Percentiles rank a stretch among this genome's conserved stretches.
Evolutionary conservation across 2,113 vertebrate species (phyloP).

Genomic region (Odontophorus gujanensis): DNA sequence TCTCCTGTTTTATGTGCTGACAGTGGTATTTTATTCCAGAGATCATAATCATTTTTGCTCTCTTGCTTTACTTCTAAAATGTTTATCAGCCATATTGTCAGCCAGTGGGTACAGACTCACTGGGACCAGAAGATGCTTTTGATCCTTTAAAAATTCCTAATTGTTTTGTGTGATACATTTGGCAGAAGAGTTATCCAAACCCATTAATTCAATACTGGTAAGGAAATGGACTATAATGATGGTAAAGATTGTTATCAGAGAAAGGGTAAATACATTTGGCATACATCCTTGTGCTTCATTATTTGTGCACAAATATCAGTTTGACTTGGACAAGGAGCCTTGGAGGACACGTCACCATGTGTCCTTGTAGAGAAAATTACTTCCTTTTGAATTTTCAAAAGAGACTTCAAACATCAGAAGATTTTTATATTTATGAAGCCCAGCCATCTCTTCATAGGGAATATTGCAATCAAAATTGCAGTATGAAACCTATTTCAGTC

Average conservation of each 20-base stretch:
- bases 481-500: background rate
- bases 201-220: constrained; percentile 71
- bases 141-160: constrained; percentile 69
- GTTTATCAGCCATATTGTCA: constrained; percentile 28
- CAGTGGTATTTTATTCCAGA: background rate
- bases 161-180: constrained; percentile 69
- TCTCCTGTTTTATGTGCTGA: background rate
- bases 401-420: background rate
- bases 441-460: background rate
- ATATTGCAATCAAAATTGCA: background rate
- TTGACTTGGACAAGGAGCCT: constrained; percentile 23
- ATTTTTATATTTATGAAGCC: constrained; percentile 6
- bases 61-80: constrained; percentile 27
- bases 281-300: constrained; percentile 56
- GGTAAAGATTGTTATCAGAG: constrained; percentile 61
- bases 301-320: constrained; percentile 29
- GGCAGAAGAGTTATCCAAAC: constrained; percentile 70
- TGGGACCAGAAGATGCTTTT: constrained; percentile 49
- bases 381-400: constrained; percentile 22
- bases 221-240: constrained; percentile 73
- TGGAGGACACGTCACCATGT: background rate
- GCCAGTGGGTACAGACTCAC: constrained; percentile 13
- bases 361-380: background rate
- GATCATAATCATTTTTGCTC: background rate
- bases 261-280: constrained; percentile 70